A percentile compares a stretch with the other conserved stretches of the same genome.
phyloP scores from a whole-genome alignment of 1,140 invertebrate species.

The Pogonomyrmex californicus region DNA sequence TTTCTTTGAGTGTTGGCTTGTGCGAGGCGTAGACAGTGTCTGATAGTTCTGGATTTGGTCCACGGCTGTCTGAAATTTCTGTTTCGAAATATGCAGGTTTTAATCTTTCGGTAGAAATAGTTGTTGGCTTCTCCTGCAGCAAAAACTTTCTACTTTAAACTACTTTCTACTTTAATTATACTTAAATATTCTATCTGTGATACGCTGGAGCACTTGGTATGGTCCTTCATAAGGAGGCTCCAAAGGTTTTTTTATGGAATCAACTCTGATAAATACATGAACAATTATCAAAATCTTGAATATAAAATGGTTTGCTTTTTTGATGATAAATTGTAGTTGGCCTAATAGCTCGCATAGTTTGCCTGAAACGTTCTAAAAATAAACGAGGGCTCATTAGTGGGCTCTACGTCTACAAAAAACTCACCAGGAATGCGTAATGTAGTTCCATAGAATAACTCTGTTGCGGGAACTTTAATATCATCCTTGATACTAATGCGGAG shows the following conservation, averaged over 20 bases:
- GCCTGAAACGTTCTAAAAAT: not conserved
- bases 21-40: too few species aligned
- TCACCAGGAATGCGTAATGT: not conserved
- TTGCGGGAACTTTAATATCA: not conserved
- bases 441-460: not conserved
- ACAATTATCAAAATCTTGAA: not conserved
- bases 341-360: not conserved
- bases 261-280: not conserved
- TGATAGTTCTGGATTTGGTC: too few species aligned
- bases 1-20: too few species aligned
- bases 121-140: too few species aligned
- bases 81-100: too few species aligned
- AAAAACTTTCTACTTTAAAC: too few species aligned
- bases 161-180: too few species aligned
- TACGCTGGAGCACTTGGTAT: not conserved
- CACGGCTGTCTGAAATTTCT: too few species aligned
- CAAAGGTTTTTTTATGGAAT: not conserved
- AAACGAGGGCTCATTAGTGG: not conserved
- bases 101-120: too few species aligned
- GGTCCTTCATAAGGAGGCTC: not conserved
- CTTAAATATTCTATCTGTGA: not conserved
- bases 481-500: not conserved
- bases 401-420: not conserved
- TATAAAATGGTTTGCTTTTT: not conserved
- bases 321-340: not conserved